Conservation (phyloP, 35 echinoderm and acorn worm genomes). For the Nesometra sesokonis region DNA sequence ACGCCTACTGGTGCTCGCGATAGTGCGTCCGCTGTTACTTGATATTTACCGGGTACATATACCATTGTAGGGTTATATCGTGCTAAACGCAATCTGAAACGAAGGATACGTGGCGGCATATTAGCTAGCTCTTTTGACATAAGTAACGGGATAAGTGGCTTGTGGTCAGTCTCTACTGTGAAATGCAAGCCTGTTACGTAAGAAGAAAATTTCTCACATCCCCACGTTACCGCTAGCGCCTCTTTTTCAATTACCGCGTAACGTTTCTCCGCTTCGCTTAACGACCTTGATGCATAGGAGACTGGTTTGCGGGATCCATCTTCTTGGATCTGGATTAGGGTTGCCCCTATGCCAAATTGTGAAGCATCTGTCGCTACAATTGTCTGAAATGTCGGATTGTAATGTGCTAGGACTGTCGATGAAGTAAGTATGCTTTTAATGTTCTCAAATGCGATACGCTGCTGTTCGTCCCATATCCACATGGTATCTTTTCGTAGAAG, state of each 20-base stretch:
- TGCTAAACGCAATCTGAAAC: constrained; percentile 26
- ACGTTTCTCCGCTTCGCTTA: constrained; percentile 22
- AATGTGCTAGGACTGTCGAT: constrained; percentile 10
- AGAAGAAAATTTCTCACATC: constrained; percentile 40
- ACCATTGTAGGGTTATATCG: constrained; percentile 8
- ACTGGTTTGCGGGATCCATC: background rate
- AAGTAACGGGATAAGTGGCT: constrained; percentile 32
- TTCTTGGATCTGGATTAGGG: constrained; percentile 9
- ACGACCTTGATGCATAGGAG: constrained; percentile 5
- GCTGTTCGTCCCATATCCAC: constrained; percentile 38
- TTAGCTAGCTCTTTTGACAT: constrained; percentile 25
- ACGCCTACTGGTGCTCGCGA: constrained; percentile 8
- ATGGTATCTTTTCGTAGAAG: constrained; percentile 19
- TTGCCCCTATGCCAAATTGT: constrained; percentile 12
- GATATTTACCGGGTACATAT: background rate
- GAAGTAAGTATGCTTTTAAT: constrained; percentile 29
- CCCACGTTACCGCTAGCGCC: constrained; percentile 34
- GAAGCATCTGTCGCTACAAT: constrained; percentile 23
- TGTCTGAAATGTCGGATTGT: constrained; percentile 20
- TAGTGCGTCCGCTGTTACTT: constrained; percentile 11
- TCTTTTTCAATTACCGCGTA: constrained; percentile 55
- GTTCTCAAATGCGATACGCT: constrained; percentile 4
- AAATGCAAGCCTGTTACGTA: constrained; percentile 33
- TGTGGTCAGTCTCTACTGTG: constrained; percentile 45
- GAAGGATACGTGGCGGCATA: constrained; percentile 35